These are phyloP conservation scores for Caenorhabditis briggsae DNA, from an alignment of 1,140 invertebrate genomes.

Conservation along the genomic window DNA sequence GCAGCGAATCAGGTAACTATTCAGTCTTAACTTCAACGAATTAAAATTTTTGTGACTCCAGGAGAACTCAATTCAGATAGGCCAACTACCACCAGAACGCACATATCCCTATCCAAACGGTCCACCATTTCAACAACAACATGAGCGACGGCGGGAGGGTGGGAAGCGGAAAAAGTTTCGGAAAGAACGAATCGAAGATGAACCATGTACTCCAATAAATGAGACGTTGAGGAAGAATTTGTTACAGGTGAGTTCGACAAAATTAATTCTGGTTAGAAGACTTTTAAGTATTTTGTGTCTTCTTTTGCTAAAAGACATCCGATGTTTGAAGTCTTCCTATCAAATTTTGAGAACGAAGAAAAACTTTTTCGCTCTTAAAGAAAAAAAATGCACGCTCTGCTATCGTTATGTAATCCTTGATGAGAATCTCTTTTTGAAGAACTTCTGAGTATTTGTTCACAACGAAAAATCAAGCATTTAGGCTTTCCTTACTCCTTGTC, in stretches of 20 bases:
- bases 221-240: conserved; percentile 72
- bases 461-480: neutral
- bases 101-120: conserved; percentile 19
- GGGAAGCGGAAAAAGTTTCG: conserved; percentile 43
- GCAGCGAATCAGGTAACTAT: conserved; percentile 46
- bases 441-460: too few species aligned
- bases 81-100: conserved; percentile 29
- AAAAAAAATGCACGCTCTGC: neutral
- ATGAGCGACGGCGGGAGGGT: conserved; percentile 2
- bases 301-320: neutral
- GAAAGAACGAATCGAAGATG: conserved; percentile 43
- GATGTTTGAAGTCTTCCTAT: conserved; percentile 29
- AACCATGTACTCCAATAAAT: conserved; percentile 69
- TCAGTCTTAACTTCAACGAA: neutral
- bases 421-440: neutral
- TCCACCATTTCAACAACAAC: neutral
- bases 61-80: neutral
- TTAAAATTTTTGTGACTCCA: neutral
- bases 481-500: neutral
- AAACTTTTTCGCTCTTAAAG: neutral
- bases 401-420: neutral
- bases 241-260: conserved; percentile 68
- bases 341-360: neutral
- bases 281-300: neutral
- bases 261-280: neutral